Percentiles rank a stretch among this genome's conserved stretches.
These are phyloP conservation scores for Eilema sororculum DNA, from an alignment of 2,888 invertebrate species.

Conservation along the genomic window DNA sequence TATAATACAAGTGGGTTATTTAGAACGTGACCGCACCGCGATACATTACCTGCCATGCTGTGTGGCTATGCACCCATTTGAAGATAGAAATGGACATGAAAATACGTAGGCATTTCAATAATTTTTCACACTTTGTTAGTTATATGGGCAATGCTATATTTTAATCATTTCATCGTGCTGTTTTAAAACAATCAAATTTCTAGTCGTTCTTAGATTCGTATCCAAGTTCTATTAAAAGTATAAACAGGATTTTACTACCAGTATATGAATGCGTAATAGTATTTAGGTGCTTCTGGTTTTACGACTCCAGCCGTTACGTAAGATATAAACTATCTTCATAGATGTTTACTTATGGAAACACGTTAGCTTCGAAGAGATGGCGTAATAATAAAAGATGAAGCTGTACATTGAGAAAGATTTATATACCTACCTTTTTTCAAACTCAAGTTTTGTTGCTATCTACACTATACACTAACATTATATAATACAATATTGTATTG, in stretches of 20 bases:
- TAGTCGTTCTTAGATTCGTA: conserved; percentile 10
- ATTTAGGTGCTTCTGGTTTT: conserved; percentile 52
- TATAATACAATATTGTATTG: neutral
- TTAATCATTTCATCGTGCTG: conserved; percentile 24
- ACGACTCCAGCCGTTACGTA: conserved; percentile 39
- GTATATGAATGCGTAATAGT: conserved; percentile 40
- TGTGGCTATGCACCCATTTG: conserved; percentile 59
- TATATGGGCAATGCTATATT: conserved; percentile 17
- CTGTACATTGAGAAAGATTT: neutral
- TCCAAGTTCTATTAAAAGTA: conserved; percentile 31
- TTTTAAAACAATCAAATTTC: neutral
- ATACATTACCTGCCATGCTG: conserved; percentile 66
- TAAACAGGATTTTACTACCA: conserved; percentile 31
- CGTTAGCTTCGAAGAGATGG: conserved; percentile 1
- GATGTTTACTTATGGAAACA: conserved; percentile 16
- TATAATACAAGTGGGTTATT: conserved; percentile 78
- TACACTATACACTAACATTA: neutral
- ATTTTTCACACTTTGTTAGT: conserved; percentile 12
- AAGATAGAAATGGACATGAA: conserved; percentile 50
- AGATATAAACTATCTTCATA: conserved; percentile 29
- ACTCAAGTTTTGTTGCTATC: neutral
- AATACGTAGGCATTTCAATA: conserved; percentile 24
- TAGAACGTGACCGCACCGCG: conserved; percentile 77
- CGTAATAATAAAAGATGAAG: neutral
- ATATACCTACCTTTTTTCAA: neutral